phyloP scores from a whole-genome alignment of 2,888 invertebrate species.

The Pyrocoelia pectoralis region DNA sequence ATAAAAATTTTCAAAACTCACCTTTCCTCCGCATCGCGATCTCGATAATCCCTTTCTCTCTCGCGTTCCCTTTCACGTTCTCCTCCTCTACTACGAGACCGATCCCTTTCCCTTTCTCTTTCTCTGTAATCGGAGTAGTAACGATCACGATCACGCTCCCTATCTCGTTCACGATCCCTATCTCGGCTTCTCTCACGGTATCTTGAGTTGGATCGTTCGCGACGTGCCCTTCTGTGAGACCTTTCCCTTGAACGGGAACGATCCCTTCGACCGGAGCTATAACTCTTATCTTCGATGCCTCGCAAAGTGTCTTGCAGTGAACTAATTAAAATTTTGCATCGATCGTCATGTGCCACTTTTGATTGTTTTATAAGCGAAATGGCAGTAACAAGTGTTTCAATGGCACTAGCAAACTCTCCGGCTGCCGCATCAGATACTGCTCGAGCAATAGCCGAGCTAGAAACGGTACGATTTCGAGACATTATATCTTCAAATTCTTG shows the following conservation, averaged over 20 bases:
- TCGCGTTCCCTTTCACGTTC: constrained; percentile 71
- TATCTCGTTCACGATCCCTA: constrained; percentile 65
- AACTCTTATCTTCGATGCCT: constrained; percentile 97
- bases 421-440: constrained; percentile 98
- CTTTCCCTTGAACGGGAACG: constrained; percentile 59
- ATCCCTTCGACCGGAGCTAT: constrained; percentile 77
- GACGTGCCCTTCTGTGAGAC: constrained; percentile 54
- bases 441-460: constrained; percentile 95
- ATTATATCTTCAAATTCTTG: constrained; percentile 99
- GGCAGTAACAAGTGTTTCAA: constrained; percentile 98
- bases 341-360: constrained; percentile 89
- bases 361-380: constrained; percentile 99
- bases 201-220: constrained; percentile 57
- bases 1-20: constrained; percentile 54
- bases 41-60: constrained; percentile 74
- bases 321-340: constrained; percentile 97
- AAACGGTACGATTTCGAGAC: constrained; percentile 96
- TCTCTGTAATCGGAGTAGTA: constrained; percentile 62
- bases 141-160: constrained; percentile 63
- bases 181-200: constrained; percentile 67
- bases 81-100: constrained; percentile 82
- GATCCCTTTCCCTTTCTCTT: constrained; percentile 70
- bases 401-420: constrained; percentile 97
- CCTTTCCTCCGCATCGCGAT: constrained; percentile 81
- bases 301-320: constrained; percentile 96